Conservation (phyloP, 2,888 invertebrate species). For the Leuctra nigra region DNA sequence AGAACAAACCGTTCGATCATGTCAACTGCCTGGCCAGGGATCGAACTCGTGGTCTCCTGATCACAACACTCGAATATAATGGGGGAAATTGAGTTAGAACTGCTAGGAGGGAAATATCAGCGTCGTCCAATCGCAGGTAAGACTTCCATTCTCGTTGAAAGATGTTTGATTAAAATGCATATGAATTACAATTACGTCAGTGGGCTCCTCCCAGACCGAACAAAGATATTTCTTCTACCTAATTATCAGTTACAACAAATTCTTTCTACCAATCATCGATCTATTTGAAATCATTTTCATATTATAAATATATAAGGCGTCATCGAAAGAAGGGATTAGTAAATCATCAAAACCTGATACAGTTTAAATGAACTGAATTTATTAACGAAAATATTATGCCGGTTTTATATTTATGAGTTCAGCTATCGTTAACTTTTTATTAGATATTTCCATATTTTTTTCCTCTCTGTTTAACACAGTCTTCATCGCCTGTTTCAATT, state of each 20-base stretch:
- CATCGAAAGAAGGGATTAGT: not conserved
- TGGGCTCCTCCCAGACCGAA: not conserved
- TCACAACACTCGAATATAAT: no score
- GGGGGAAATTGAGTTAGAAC: no score
- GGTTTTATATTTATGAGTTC: not conserved
- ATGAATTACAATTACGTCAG: slow-evolving; percentile 9
- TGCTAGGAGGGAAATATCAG: no score
- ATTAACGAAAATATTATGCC: slow-evolving; percentile 3
- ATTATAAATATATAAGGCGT: not conserved
- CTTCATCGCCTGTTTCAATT: no score
- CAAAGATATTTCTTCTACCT: slow-evolving; percentile 7
- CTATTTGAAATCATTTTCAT: slow-evolving; percentile 6
- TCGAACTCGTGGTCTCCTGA: no score
- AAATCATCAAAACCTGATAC: not conserved
- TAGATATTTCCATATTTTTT: no score
- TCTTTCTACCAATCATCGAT: slow-evolving; percentile 10
- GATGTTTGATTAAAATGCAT: not conserved
- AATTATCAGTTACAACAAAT: slow-evolving; percentile 5
- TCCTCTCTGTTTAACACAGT: no score
- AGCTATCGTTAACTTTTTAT: not conserved
- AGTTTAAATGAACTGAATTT: not conserved
- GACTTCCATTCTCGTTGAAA: no score
- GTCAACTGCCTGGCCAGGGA: no score
- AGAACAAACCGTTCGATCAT: no score
- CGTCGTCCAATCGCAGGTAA: no score